Base-by-base conservation (phyloP, 1,140 invertebrate species). In the Nebria ingens region DNA sequence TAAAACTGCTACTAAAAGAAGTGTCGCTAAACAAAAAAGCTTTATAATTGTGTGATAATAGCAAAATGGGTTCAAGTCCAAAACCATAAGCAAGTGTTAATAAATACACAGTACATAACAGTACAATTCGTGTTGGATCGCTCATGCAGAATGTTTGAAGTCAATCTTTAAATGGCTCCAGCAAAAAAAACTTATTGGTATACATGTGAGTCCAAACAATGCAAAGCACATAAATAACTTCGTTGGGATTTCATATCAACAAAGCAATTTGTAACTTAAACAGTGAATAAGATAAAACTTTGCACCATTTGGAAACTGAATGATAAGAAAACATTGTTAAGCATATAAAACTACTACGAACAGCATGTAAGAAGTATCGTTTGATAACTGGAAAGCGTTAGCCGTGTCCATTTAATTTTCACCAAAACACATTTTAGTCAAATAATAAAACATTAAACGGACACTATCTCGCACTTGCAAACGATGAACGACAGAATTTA, bases 151-250 rank as follows among this genome's bases (percentile, higher is more conserved):
- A 45, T 45, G 40, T 45, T 45, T 45, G 40, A 45, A 17, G 6
- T 45, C 40, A 45, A 45, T 45, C 40, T 45, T 45, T 45, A 45
- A 45, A 45, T 45, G 40, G 40, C 40, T 45, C 17, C 40, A 45
- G 40, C 40, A 17, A 11, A 45, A 11, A n/a, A n/a, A n/a, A n/a
- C n/a, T 45, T 45, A 45, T 45, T 11, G 40, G 25, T 34, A 34
- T 34, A 34, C 25, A 34, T n/a, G 25, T 9, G n/a, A 34, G 6
- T 34, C n/a, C 25, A 34, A 34, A 34, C 25, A 34, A 6, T 9
- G 25, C 25, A 34, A 34, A 34, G 25, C 25, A 34, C 6, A 34
- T 34, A 34, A 34, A 9, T 34, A n/a, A n/a, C n/a, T n/a, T n/a
- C n/a, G n/a, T n/a, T n/a, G n/a, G n/a, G n/a, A n/a, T n/a, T n/a